Base-by-base conservation (phyloP, 2,888 invertebrate genomes). In the Eristalis intricaria region DNA sequence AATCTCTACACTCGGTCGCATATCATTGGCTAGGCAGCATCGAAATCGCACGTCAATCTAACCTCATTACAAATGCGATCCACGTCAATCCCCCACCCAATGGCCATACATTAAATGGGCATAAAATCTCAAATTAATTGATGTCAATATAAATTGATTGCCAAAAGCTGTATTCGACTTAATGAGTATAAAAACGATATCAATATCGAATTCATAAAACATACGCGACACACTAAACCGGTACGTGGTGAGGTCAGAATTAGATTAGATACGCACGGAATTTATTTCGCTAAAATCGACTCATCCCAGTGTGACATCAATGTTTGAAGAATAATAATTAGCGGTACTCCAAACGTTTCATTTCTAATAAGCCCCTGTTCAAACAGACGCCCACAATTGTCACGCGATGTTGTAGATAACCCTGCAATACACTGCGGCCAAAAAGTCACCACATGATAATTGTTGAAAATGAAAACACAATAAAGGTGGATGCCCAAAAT, bases 271-370 rank as follows among this genome's bases (percentile, higher is more conserved):
- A 50, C 50, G 50, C 13, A 7, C 23, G 60, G 60, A 43, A 50
- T 19, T 50, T 50, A 8, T 50, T 50, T 50, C 19, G 10, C 50
- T 10, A 19, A 5, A 50, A 8, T 50, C 32, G 32, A 50, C 26
- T 29, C 60, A 60, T 15, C 60, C 11, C 10, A 43, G 64, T 58
- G 43, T 73, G 79, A 73, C 66, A 66, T 73, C 79, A 79, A 35
- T 79, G 43, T 71, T 79, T 79, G 68, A 4, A 13, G 40, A 68
- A n/a, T 61, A 23, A 60, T 32, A 73, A 73, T 29, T 29, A 73
- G 56, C 22, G 38, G 15, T 19, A 10, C 32, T 7, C n/a, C 22
- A 5, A 56, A 56, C 13, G 22, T 7, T 22, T 11, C 22, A 40
- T 43, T 50, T 13, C 13, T 56, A 50, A 23, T 56, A 63, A 63